These are phyloP conservation scores for Todus mexicanus DNA, from an alignment of 2,797 vertebrate genomes.

Conservation along the genomic window DNA sequence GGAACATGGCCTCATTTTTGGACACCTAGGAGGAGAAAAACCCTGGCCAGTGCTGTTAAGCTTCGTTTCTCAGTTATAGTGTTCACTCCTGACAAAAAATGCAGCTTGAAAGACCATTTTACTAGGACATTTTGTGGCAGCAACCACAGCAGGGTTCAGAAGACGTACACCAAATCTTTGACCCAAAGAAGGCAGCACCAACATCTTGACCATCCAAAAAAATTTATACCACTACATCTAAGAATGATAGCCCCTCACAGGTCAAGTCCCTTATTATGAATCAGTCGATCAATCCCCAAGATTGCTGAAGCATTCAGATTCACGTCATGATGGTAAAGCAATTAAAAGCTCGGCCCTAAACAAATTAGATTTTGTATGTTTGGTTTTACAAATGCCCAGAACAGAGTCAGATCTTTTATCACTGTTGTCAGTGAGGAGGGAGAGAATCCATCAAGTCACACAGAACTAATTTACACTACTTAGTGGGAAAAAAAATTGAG, in stretches of 20 bases:
- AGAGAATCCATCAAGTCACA: constrained; percentile 47
- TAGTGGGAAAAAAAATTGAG: constrained; percentile 15
- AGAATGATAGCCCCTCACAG: neutral
- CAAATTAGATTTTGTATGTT: constrained; percentile 47
- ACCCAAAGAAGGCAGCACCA: neutral
- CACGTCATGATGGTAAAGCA: constrained; percentile 8
- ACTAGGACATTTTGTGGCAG: neutral
- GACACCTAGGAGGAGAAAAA: neutral
- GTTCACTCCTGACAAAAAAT: neutral
- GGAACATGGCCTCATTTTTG: neutral
- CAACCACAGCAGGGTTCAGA: neutral
- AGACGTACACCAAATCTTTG: neutral
- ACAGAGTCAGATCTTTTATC: constrained; percentile 53
- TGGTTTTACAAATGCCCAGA: constrained; percentile 27
- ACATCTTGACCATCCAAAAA: neutral
- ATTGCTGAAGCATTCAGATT: neutral
- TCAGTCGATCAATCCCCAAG: neutral
- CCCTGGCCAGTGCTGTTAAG: neutral
- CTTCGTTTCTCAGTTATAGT: neutral
- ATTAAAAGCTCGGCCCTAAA: constrained; percentile 44
- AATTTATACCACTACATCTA: neutral
- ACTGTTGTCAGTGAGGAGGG: neutral
- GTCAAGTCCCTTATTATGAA: neutral
- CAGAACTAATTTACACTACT: constrained; percentile 48
- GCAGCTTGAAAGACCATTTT: neutral